These are phyloP conservation scores for Tachycineta bicolor DNA, from an alignment of 2,113 vertebrate genomes.

Conservation along the genomic window DNA sequence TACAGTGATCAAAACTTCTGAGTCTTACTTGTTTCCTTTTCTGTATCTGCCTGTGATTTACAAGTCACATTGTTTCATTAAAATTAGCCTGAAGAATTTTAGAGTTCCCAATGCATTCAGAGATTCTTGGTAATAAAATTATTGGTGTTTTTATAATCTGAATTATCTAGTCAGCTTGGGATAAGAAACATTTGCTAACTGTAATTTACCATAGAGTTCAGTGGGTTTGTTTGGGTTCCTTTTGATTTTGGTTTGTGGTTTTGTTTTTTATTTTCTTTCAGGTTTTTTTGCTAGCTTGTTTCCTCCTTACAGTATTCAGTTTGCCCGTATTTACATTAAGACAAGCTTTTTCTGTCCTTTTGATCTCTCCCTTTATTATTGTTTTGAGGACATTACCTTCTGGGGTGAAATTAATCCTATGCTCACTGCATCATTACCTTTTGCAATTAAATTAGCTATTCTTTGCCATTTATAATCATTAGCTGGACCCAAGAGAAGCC, in stretches of 20 bases:
- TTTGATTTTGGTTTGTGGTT: neutral
- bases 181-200: neutral
- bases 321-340: conserved; percentile 9
- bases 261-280: neutral
- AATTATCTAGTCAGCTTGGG: neutral
- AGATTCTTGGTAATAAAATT: neutral
- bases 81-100: neutral
- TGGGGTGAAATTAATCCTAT: conserved; percentile 62
- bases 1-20: neutral
- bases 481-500: conserved; percentile 18
- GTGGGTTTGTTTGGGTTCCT: neutral
- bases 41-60: neutral
- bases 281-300: neutral
- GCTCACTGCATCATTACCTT: conserved; percentile 69
- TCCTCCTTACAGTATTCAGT: neutral
- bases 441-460: conserved; percentile 68
- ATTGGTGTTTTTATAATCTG: neutral
- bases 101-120: neutral
- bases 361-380: conserved; percentile 9
- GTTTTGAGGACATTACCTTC: conserved; percentile 61
- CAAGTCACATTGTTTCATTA: neutral
- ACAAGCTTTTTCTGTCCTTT: neutral
- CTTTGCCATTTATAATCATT: conserved; percentile 71
- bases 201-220: conserved; percentile 5
- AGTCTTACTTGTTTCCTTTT: neutral